Evolutionary conservation across 2,797 vertebrate species (phyloP), one percentile per base, ranked within the genome.

Genomic region (Sebastes matsubarae): DNA sequence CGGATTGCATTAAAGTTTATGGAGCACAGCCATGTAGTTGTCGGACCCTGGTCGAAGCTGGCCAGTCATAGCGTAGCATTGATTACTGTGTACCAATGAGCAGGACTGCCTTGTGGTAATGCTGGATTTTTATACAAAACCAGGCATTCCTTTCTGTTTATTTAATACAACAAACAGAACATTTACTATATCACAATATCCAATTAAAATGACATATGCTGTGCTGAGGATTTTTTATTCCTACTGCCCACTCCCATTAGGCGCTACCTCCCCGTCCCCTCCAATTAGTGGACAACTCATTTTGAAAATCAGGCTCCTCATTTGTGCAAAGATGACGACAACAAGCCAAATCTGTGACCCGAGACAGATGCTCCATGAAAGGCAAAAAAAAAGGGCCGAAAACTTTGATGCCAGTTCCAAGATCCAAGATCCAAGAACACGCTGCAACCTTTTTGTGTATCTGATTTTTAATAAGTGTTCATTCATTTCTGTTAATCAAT

Each of bases 231-330:
- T 13, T 34, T 12, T 32, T 12, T 4, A 38, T 57, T 42, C 27
- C 46, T 58, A 36, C 10, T 54, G 29, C 3, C 22, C 11, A 46
- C 5, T 36, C 5, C 18, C 4, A 50, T 68, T 38, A 16, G 3
- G 20, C 2, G 13, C 24, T 25, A 20, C 9, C 24, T 8, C 12
- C 24, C 30, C 3, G 0, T 63, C 14, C 7, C 22, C 25, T 71
- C 20, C 25, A 63, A 20, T 69, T 52, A 34, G 58, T 7, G 7
- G 42, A 30, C 11, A 52, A 34, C 20, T 78, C 9, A 68, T 77
- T 75, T 36, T 65, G 22, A 81, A 54, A 84, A 74, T 59, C 24
- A 57, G 57, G 18, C 25, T 75, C 11, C 22, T 61, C 34, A 52
- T 60, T 76, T 71, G 55, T 76, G 36, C 55, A 72, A 70, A 63